Conservation (phyloP, 1,140 invertebrate genomes). For the Drosophila albomicans region DNA sequence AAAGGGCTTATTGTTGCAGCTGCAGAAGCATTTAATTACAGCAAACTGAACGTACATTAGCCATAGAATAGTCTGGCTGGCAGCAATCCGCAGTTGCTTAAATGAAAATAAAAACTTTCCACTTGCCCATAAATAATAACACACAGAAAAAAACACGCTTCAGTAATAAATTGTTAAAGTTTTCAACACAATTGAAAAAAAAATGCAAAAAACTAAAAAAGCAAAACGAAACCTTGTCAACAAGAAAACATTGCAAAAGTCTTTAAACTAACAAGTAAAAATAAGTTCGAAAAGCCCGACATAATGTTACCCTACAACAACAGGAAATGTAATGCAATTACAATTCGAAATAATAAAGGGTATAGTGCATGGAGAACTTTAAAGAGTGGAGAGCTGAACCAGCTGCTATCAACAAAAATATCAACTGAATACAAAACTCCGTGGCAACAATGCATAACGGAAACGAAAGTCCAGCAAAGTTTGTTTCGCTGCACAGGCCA, state of each 20-base stretch:
- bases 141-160: neutral
- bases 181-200: neutral
- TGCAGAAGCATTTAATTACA: neutral
- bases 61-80: neutral
- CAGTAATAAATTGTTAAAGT: neutral
- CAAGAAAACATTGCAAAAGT: constrained; percentile 5
- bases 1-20: constrained; percentile 37
- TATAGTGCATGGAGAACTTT: neutral
- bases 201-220: neutral
- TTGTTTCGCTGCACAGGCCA: neutral
- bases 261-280: neutral
- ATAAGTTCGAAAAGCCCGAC: neutral
- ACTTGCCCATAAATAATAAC: neutral
- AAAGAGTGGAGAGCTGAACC: neutral
- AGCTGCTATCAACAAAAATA: constrained; percentile 7
- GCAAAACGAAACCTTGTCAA: neutral
- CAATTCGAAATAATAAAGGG: neutral
- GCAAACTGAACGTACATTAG: neutral
- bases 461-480: constrained; percentile 23
- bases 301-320: neutral
- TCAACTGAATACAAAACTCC: constrained; percentile 18
- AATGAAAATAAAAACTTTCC: neutral
- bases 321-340: neutral
- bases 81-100: neutral
- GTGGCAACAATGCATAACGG: constrained; percentile 24